Evolutionary conservation across 2,797 vertebrate genomes (phyloP).

Genomic region (Oreochromis mossambicus): DNA sequence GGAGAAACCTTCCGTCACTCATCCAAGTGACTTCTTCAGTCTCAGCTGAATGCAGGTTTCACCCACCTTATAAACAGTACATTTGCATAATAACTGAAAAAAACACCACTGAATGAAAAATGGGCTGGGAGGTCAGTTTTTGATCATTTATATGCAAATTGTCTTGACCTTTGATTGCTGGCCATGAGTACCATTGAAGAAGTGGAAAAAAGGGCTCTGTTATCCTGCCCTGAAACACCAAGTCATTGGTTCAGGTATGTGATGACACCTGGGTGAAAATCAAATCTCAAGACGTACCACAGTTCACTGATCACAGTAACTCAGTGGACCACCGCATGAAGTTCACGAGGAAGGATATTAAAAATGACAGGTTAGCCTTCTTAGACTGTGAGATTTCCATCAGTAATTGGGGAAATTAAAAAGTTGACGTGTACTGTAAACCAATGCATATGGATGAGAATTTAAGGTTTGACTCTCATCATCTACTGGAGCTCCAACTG

Average conservation of each 20-base stretch:
- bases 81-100: neutral
- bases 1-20: neutral
- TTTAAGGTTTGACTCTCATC: no score
- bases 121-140: neutral
- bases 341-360: neutral
- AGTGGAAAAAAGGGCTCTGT: neutral
- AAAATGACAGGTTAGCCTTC: neutral
- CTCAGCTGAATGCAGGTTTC: neutral
- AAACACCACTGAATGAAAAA: neutral
- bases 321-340: fast-evolving
- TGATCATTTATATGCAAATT: neutral
- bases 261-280: neutral
- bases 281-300: neutral
- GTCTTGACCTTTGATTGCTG: neutral
- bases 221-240: neutral
- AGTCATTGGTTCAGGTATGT: neutral
- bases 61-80: neutral
- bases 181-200: neutral
- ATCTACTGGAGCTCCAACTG: neutral
- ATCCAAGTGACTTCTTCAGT: neutral
- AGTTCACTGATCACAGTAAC: neutral
- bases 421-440: neutral
- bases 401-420: neutral
- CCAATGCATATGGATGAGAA: no score
- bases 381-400: neutral